These are phyloP conservation scores for Brevimyrus niger DNA, from an alignment of 2,113 vertebrate genomes.

Conservation along the genomic window DNA sequence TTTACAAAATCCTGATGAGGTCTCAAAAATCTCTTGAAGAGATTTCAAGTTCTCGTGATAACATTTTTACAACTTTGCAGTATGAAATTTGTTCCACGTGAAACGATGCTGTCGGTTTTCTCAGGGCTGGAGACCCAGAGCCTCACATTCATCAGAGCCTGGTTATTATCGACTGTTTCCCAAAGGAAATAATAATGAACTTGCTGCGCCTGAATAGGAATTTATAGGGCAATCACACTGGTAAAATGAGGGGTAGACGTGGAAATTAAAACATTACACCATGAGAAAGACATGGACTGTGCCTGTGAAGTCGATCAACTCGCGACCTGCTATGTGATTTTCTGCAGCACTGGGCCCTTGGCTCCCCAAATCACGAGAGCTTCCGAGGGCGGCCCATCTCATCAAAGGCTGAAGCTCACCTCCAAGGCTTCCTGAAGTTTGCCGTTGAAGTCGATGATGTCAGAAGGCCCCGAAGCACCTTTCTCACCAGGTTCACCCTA, in stretches of 20 bases:
- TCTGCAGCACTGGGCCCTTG: neutral
- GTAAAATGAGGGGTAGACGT: neutral
- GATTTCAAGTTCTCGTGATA: neutral
- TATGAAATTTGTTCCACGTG: conserved; percentile 14
- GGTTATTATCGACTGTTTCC: neutral
- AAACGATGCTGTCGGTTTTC: neutral
- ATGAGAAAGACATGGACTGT: neutral
- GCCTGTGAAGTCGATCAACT: neutral
- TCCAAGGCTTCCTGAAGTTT: conserved; percentile 82
- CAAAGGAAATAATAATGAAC: neutral
- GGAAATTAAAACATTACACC: neutral
- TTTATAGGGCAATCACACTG: neutral
- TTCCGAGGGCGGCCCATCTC: neutral
- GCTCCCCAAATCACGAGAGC: neutral
- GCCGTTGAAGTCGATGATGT: conserved; percentile 82
- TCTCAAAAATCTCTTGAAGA: neutral
- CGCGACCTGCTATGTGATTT: neutral
- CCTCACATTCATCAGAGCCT: neutral
- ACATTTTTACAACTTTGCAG: neutral
- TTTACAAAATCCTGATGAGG: neutral
- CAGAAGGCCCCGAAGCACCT: conserved; percentile 71
- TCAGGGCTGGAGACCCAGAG: neutral
- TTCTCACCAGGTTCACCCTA: conserved; percentile 79
- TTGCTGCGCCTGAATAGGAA: neutral
- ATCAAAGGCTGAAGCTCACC: conserved; percentile 52